These are phyloP conservation scores for Rhorus exstirpatorius DNA, from an alignment of 2,888 invertebrate species.

Conservation along the genomic window DNA sequence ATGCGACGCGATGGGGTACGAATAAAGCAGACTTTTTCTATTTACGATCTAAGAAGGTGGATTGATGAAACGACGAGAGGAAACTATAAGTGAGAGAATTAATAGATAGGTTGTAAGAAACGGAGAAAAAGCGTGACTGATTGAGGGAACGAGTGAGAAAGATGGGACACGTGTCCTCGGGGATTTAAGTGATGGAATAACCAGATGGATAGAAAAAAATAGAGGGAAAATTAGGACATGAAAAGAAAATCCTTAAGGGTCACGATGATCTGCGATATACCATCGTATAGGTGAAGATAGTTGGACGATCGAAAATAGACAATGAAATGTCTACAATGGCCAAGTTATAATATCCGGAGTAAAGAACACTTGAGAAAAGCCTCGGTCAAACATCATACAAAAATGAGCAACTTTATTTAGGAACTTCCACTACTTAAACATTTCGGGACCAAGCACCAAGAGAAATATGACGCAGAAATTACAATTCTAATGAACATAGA, in stretches of 20 bases:
- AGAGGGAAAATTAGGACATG: slow-evolving; percentile 7
- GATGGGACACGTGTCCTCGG: slow-evolving; percentile 1
- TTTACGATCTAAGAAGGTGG: slow-evolving; percentile 6
- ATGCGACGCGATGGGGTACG: slow-evolving; percentile 8
- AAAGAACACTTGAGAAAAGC: too few relatives aligned
- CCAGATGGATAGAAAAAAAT: slow-evolving; percentile 12
- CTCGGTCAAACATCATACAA: too few relatives aligned
- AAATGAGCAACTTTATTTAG: too few relatives aligned
- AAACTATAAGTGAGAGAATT: slow-evolving; percentile 36
- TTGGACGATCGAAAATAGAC: slow-evolving; percentile 20
- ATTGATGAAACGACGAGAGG: slow-evolving; percentile 55
- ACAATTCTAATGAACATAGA: too few relatives aligned
- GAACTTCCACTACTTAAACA: too few relatives aligned
- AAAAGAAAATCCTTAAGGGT: slow-evolving; percentile 27
- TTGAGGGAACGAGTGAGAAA: background rate
- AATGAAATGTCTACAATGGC: slow-evolving; percentile 12
- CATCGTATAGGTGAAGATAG: background rate
- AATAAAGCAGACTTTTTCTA: slow-evolving; percentile 3
- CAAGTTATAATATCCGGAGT: background rate
- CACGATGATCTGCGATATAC: slow-evolving; percentile 26
- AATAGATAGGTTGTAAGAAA: slow-evolving; percentile 33
- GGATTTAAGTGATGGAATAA: slow-evolving; percentile 31
- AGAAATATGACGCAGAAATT: too few relatives aligned
- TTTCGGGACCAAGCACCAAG: background rate
- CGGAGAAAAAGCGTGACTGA: background rate